These are phyloP conservation scores for Ephydatia muelleri DNA, from an alignment of 37 sponge, comb jelly and placozoan species.

Conservation along the genomic window DNA sequence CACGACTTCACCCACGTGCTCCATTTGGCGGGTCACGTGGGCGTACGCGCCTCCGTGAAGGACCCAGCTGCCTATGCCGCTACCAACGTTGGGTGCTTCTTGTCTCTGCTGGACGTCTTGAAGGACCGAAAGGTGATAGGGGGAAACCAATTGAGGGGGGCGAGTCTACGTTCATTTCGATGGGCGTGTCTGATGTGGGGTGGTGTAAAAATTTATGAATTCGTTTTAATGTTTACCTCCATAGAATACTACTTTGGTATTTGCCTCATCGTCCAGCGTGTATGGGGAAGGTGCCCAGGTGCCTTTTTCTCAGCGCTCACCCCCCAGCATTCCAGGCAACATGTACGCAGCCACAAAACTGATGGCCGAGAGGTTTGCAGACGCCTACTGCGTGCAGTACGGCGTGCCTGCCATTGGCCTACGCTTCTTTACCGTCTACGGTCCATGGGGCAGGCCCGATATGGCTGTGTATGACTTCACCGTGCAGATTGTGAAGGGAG, in stretches of 20 bases:
- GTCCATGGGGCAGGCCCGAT: slow-evolving; percentile 87
- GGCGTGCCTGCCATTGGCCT: slow-evolving; percentile 44
- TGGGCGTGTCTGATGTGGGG: neutral
- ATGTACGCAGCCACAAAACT: slow-evolving; percentile 76
- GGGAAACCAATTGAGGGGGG: too few species aligned
- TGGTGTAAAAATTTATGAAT: neutral
- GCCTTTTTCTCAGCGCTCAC: slow-evolving; percentile 47
- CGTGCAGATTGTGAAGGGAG: slow-evolving; percentile 6
- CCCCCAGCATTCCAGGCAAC: slow-evolving; percentile 50
- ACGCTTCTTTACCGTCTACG: slow-evolving; percentile 81
- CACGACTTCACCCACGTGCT: slow-evolving; percentile 60
- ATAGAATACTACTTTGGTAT: slow-evolving; percentile 42
- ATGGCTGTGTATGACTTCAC: slow-evolving; percentile 83
- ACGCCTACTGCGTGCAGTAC: slow-evolving; percentile 56
- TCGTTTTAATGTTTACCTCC: neutral
- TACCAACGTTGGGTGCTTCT: slow-evolving; percentile 62
- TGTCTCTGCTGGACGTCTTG: slow-evolving; percentile 46
- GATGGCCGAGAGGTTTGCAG: slow-evolving; percentile 60
- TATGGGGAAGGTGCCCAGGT: slow-evolving; percentile 58
- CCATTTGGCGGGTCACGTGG: slow-evolving; percentile 81
- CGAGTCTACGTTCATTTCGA: neutral
- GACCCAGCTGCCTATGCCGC: slow-evolving; percentile 45
- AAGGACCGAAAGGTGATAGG: slow-evolving; percentile 36
- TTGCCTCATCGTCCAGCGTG: slow-evolving; percentile 83
- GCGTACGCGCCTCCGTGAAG: slow-evolving; percentile 61